Conservation (phyloP, 1,140 invertebrate species). For the Caenorhabditis inopinata region DNA sequence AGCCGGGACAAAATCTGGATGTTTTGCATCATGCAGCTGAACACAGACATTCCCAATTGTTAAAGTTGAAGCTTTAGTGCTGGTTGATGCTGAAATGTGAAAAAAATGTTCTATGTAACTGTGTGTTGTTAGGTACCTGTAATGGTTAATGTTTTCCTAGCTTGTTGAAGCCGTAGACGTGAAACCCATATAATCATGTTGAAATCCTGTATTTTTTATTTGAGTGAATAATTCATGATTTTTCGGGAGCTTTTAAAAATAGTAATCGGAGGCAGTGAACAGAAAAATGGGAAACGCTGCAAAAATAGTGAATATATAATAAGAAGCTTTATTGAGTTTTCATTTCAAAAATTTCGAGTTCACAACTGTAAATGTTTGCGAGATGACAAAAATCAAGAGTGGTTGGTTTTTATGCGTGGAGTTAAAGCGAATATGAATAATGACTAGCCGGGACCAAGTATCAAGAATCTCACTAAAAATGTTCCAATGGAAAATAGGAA, state of each 20-base stretch:
- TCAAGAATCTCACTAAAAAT: no score
- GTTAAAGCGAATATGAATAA: neutral
- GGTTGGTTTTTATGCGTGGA: no score
- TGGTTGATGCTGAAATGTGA: neutral
- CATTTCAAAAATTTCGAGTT: no score
- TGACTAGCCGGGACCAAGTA: neutral
- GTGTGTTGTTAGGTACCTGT: neutral
- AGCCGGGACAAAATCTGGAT: conserved; percentile 79
- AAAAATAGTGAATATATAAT: no score
- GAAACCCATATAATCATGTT: conserved; percentile 10
- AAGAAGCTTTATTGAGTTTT: no score
- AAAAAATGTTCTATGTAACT: neutral
- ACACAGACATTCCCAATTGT: conserved; percentile 78
- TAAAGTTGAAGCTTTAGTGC: conserved; percentile 66
- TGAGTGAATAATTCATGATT: neutral
- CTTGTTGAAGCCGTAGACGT: neutral
- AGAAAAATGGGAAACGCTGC: no score
- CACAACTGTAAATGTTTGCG: no score
- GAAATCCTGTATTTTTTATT: neutral
- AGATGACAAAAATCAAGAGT: no score
- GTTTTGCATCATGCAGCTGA: conserved; percentile 72
- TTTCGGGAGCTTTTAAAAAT: no score
- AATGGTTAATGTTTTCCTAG: neutral
- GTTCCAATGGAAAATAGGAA: neutral
- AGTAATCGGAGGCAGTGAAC: no score